phyloP scores from a whole-genome alignment of 2,888 invertebrate species.

The Plebejus argus region DNA sequence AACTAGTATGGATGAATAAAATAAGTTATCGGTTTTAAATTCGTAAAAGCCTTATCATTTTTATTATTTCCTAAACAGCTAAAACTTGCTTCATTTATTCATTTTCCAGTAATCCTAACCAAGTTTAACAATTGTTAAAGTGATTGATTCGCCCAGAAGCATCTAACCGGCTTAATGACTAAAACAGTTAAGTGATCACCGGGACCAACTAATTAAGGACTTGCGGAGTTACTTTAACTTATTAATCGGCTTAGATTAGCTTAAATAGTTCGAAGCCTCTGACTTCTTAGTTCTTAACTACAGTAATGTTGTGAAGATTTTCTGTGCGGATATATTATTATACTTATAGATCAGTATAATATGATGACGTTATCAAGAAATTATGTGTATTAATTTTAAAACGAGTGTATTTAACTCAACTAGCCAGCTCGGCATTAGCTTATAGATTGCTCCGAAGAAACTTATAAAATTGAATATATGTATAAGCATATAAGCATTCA shows the following conservation, averaged over 20 bases:
- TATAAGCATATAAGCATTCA: too few relatives aligned
- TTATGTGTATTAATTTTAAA: too few relatives aligned
- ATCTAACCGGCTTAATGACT: slow-evolving; percentile 23
- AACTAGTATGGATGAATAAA: too few relatives aligned
- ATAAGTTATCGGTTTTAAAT: too few relatives aligned
- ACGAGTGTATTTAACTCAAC: too few relatives aligned
- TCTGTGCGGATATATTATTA: not conserved
- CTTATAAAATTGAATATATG: too few relatives aligned
- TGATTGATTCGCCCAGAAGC: slow-evolving; percentile 19
- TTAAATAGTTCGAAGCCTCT: not conserved
- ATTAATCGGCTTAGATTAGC: slow-evolving; percentile 18
- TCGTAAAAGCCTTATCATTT: not conserved
- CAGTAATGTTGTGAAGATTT: not conserved
- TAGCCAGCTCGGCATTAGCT: too few relatives aligned
- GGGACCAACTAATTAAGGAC: slow-evolving; percentile 18
- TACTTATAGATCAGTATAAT: too few relatives aligned
- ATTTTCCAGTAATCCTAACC: not conserved
- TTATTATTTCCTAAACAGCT: not conserved
- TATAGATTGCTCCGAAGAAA: too few relatives aligned
- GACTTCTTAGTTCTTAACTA: not conserved
- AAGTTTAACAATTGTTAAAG: slow-evolving; percentile 14
- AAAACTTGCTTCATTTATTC: not conserved
- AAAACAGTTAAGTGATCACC: slow-evolving; percentile 18
- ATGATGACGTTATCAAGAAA: too few relatives aligned
- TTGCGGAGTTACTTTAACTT: slow-evolving; percentile 7